Percentiles rank a stretch among this genome's conserved stretches.
phyloP scores from a whole-genome alignment of 2,797 vertebrate species.

The Chiloscyllium punctatum region DNA sequence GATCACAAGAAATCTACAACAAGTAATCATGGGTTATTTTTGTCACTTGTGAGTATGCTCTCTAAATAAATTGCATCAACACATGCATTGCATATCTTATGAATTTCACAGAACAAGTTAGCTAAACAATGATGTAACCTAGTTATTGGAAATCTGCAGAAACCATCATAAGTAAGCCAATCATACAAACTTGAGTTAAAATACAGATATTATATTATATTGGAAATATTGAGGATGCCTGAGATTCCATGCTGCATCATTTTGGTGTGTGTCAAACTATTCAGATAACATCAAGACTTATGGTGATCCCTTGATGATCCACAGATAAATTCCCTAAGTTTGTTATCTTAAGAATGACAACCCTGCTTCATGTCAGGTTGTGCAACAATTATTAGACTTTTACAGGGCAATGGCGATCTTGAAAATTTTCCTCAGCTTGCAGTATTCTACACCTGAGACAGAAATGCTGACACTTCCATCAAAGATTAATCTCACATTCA shows the following conservation, averaged over 20 bases:
- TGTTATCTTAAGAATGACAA: no score
- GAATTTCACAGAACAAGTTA: not conserved
- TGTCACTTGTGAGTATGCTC: not conserved
- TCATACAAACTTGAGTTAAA: not conserved
- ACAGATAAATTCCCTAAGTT: not conserved
- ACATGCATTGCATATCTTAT: not conserved
- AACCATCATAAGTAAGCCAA: not conserved
- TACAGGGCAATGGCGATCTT: not conserved
- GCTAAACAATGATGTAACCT: not conserved
- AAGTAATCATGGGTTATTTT: not conserved
- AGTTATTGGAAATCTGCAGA: not conserved
- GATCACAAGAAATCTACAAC: not conserved
- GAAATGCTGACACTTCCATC: not conserved
- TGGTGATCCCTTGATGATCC: not conserved
- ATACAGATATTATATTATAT: not conserved
- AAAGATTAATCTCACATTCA: not conserved
- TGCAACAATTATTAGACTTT: not conserved
- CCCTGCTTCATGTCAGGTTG: not conserved
- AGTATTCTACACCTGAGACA: not conserved
- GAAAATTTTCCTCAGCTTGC: not conserved
- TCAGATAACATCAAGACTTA: not conserved
- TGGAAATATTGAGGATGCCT: not conserved
- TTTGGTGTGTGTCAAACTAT: not conserved
- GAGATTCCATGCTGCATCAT: not conserved
- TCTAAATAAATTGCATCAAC: not conserved